A percentile compares a stretch with the other conserved stretches of the same genome.
Evolutionary conservation across 2,113 vertebrate genomes (phyloP).

Genomic region (Apteryx owenii): DNA sequence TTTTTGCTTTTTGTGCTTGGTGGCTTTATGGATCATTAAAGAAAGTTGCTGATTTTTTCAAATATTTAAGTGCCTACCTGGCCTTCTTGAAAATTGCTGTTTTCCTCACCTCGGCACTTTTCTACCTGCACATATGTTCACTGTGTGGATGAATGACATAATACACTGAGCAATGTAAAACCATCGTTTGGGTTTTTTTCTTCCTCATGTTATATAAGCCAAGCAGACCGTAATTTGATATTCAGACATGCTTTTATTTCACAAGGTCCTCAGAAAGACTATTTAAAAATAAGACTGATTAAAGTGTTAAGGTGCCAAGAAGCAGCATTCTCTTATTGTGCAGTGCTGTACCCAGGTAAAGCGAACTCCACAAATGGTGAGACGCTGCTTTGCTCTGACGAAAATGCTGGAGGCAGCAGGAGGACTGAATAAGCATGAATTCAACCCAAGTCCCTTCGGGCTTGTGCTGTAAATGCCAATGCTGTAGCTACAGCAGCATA

Average conservation of each 20-base stretch:
- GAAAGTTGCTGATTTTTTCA: conserved; percentile 56
- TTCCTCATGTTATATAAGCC: not conserved
- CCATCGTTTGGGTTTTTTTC: not conserved
- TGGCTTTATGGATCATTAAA: conserved; percentile 25
- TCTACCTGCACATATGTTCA: conserved; percentile 27
- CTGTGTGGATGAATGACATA: not conserved
- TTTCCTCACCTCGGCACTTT: conserved; percentile 6
- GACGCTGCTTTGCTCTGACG: conserved; percentile 3
- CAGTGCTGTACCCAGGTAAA: not conserved
- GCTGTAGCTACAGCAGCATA: not conserved
- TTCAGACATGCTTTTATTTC: not conserved
- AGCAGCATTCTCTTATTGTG: not conserved
- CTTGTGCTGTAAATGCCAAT: not conserved
- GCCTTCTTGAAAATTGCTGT: not conserved
- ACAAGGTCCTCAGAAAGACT: not conserved
- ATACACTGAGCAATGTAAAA: conserved; percentile 2
- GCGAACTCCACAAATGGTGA: not conserved
- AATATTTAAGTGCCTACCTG: conserved; percentile 42
- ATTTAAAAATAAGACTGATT: not conserved
- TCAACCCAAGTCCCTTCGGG: not conserved
- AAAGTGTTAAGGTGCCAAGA: not conserved
- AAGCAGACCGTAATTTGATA: not conserved
- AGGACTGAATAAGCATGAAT: not conserved
- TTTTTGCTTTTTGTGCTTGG: not conserved
- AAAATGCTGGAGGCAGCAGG: conserved; percentile 3